Conservation (phyloP, 2,113 vertebrate genomes). For the Emydocephalus ijimae region DNA sequence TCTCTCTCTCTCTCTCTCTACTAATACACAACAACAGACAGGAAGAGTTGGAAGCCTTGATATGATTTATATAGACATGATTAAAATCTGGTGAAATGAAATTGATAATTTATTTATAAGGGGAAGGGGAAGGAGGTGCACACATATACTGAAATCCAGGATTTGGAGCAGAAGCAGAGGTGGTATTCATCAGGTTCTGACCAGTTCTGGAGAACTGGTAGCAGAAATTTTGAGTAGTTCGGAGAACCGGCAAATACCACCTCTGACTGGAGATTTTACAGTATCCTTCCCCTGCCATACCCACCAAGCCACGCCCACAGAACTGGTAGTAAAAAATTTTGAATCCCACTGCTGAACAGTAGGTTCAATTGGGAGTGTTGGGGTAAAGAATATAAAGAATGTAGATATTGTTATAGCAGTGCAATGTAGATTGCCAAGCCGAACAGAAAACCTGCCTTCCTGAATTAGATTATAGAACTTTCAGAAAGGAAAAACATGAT, state of each 20-base stretch:
- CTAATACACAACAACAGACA: neutral
- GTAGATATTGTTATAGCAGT: neutral
- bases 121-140: neutral
- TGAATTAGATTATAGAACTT: neutral
- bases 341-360: neutral
- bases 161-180: neutral
- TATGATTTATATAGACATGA: neutral
- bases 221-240: too few relatives aligned
- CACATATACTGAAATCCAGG: neutral
- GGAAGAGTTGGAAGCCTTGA: neutral
- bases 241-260: too few relatives aligned
- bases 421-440: neutral
- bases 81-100: neutral
- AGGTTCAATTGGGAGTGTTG: neutral
- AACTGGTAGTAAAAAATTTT: accelerated
- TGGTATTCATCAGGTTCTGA: too few relatives aligned
- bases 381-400: neutral
- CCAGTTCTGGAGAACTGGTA: too few relatives aligned
- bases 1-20: neutral
- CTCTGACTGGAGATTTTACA: too few relatives aligned
- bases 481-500: neutral
- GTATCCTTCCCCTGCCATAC: too few relatives aligned
- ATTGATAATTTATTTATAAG: neutral
- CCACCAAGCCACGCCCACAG: too few relatives aligned
- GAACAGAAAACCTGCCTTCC: neutral